A percentile compares a stretch with the other conserved stretches of the same genome.
phyloP scores from a whole-genome alignment of 2,797 vertebrate genomes.

The Anas bahamensis region DNA sequence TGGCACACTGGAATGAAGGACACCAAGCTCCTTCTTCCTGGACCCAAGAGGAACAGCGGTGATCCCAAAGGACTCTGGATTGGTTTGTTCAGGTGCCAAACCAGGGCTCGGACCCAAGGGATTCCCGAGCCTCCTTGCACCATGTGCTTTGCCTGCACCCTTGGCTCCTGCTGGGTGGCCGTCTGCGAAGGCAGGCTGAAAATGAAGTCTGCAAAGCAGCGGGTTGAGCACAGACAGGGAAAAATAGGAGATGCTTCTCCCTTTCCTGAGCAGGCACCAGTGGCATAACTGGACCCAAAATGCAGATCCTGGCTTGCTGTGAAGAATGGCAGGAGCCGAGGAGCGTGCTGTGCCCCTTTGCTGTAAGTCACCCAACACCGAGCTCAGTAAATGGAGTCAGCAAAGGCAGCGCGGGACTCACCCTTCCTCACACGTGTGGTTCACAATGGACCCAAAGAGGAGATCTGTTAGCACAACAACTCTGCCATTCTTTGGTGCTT shows the following conservation, averaged over 20 bases:
- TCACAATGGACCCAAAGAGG: not conserved
- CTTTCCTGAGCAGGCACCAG: not conserved
- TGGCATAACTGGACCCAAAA: accelerated
- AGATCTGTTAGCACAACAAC: slow-evolving; percentile 46
- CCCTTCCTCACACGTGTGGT: not conserved
- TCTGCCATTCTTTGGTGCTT: slow-evolving; percentile 24
- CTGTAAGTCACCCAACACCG: not conserved
- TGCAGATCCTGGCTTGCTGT: not conserved
- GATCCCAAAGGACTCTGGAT: not conserved
- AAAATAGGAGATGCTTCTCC: not conserved
- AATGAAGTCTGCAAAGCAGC: not conserved
- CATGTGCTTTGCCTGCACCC: not conserved
- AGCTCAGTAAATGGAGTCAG: not conserved
- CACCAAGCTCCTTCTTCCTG: not conserved
- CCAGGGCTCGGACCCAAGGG: not conserved
- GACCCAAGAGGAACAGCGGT: not conserved
- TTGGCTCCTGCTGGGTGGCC: not conserved
- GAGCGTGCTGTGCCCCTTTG: not conserved
- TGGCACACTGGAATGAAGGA: not conserved
- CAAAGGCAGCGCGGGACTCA: not conserved
- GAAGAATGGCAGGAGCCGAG: accelerated
- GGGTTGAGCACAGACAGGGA: not conserved
- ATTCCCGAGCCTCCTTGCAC: not conserved
- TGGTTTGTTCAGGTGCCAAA: not conserved
- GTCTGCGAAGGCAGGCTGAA: not conserved